phyloP scores from a whole-genome alignment of 1,140 invertebrate species.

The Portunus trituberculatus region DNA sequence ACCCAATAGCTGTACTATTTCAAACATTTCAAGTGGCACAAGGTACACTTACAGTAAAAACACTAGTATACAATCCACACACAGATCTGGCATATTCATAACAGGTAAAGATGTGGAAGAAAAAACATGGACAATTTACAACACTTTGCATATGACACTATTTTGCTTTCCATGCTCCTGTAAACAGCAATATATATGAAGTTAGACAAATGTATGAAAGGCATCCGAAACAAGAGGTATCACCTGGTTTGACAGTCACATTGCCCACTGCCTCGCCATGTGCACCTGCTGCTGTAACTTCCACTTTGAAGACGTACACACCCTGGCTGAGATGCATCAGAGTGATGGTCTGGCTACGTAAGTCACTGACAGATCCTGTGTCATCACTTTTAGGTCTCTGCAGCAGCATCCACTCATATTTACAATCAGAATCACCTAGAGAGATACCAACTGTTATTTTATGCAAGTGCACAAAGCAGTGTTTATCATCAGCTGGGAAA shows the following conservation, averaged over 20 bases:
- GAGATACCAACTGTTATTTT: no score
- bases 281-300: constrained; percentile 87
- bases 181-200: constrained; percentile 25
- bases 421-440: constrained; percentile 86
- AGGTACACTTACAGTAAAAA: no score
- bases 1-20: no score
- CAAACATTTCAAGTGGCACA: no score
- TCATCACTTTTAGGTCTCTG: constrained; percentile 86
- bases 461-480: no score
- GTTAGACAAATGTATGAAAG: background rate
- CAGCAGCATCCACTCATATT: constrained; percentile 93
- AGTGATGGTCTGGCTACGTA: constrained; percentile 86
- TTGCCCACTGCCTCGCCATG: constrained; percentile 89
- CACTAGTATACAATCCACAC: no score
- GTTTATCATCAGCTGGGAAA: background rate
- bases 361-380: constrained; percentile 90
- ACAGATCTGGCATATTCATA: no score
- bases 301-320: constrained; percentile 93
- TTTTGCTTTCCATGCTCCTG: background rate
- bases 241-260: constrained; percentile 92
- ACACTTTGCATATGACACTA: no score
- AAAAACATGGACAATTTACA: no score
- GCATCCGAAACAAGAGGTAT: constrained; percentile 78
- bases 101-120: no score
- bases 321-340: constrained; percentile 82